Percentiles rank a stretch among this genome's conserved stretches.
These are phyloP conservation scores for Plemyria rubiginata DNA, from an alignment of 2,888 invertebrate species.

Conservation along the genomic window DNA sequence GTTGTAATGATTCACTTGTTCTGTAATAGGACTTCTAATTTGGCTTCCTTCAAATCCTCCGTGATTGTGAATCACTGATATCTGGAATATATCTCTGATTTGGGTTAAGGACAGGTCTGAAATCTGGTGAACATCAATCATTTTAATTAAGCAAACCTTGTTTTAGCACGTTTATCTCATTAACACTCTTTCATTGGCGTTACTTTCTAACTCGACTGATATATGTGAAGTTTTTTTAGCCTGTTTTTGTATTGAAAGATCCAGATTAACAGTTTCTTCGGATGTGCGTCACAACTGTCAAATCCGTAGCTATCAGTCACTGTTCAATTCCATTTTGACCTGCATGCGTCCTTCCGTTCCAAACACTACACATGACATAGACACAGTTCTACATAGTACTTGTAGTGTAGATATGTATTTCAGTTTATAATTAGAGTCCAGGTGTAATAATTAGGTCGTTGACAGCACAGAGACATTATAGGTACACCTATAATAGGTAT, in stretches of 20 bases:
- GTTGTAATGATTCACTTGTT: conserved; percentile 38
- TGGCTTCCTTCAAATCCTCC: conserved; percentile 50
- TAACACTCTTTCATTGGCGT: conserved; percentile 14
- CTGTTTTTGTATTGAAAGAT: neutral
- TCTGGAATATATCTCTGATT: conserved; percentile 47
- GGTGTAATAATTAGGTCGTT: conserved; percentile 59
- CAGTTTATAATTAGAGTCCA: conserved; percentile 57
- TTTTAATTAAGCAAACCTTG: conserved; percentile 42
- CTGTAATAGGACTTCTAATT: conserved; percentile 36
- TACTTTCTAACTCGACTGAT: neutral
- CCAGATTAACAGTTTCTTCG: neutral
- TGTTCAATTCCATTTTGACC: neutral
- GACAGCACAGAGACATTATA: conserved; percentile 49
- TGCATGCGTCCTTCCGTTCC: too few relatives aligned
- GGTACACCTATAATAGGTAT: neutral
- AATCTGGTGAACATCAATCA: conserved; percentile 47
- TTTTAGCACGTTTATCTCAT: conserved; percentile 38
- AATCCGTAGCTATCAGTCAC: neutral
- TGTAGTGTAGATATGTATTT: conserved; percentile 1
- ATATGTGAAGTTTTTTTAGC: too few relatives aligned
- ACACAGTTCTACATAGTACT: too few relatives aligned
- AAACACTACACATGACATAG: too few relatives aligned
- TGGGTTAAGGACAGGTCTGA: conserved; percentile 50
- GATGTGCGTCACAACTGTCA: neutral
- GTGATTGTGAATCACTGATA: conserved; percentile 42